Base-by-base conservation (phyloP, 2,797 vertebrate species). In the Anableps anableps region DNA sequence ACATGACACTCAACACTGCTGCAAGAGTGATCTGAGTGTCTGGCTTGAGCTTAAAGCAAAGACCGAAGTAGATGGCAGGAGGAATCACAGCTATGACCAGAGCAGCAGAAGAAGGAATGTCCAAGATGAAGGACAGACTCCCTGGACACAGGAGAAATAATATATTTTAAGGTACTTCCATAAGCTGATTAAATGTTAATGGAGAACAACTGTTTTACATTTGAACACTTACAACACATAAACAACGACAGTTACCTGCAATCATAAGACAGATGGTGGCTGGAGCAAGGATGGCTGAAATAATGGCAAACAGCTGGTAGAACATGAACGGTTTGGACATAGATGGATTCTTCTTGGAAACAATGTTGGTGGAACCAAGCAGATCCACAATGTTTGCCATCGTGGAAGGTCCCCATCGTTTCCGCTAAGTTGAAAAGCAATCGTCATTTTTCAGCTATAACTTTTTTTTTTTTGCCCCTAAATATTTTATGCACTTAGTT, bases 331-430 rank as follows among this genome's bases (percentile, higher is more conserved):
- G 90, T 66, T 86, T 94, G 48, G 95, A 96, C 31, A 96, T 94
- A 14, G 94, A 95, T 0, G 76, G 11, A 85, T 96, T 96, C 78
- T 17, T 95, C 66, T 84, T 84, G 75, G 93, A 83, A 13, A 95
- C 85, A 1, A 76, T 1, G 2, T 2, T 38, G 50, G 89, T 88
- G n/a, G 85, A 66, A 3, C 94, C 86, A 31, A 96, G 85, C 38
- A 96, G 86, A 53, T 96, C 94, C 0, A 93, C 77, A 14, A 94
- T 78, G 55, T 96, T 96, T 78, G 94, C 95, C 93, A 96, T 77
- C 5, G 96, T 96, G 43, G 96, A 96, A 0, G 96, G 95, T 0
- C 93, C 94, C 96, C 96, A 96, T 53, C 95, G 92, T 0, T 92
- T 90, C 9, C 96, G 93, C 91, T 92, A 11, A 29, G 3, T 36